Evolutionary conservation across 1,140 invertebrate species (phyloP), one percentile per base, ranked within the genome.

Genomic region (Trypoxylus dichotomus): DNA sequence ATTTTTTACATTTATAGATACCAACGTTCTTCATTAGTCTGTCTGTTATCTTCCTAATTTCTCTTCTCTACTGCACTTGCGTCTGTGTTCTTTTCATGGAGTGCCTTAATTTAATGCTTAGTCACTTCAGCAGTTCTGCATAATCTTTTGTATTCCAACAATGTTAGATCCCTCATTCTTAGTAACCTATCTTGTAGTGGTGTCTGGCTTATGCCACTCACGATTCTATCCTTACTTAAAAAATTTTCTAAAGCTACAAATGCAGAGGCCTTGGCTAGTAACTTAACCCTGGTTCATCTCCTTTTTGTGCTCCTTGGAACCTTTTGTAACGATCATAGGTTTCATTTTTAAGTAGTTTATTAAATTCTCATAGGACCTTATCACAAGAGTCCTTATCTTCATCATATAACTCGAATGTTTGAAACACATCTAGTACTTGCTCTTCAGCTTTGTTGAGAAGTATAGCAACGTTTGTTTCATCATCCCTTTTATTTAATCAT

Each of bases 391-490:
- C 80, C n/a, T 79, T 82, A 47, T 84, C 58, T 3, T 79, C 80
- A 37, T 81, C 78, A 21, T 58, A 78, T 10, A 84, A 71, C 75
- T 74, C 41, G 47, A 85, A 82, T 1, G 79, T 84, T 32, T 84
- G 79, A 63, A 76, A 85, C 63, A 83, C 80, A 13, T 85, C 81
- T 8, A 82, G 8, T 1, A 79, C 81, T 71, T 84, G 82, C 19
- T 85, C 82, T 37, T 82, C 83, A 10, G 81, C 79, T 10, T 82
- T 47, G 78, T 84, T 82, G 13, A 85, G 68, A 13, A 83, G 72
- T 21, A 85, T 79, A 11, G 82, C 83, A 13, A 83, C 75, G 79
- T 84, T 80, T n/a, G 77, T 63, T 78, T 82, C 83, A 21, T 80
- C 76, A 2, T 78, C 10, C 75, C 80, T 80, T 8, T 74, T 41